Conservation (phyloP, 2,888 invertebrate species). For the Agrochola litura region DNA sequence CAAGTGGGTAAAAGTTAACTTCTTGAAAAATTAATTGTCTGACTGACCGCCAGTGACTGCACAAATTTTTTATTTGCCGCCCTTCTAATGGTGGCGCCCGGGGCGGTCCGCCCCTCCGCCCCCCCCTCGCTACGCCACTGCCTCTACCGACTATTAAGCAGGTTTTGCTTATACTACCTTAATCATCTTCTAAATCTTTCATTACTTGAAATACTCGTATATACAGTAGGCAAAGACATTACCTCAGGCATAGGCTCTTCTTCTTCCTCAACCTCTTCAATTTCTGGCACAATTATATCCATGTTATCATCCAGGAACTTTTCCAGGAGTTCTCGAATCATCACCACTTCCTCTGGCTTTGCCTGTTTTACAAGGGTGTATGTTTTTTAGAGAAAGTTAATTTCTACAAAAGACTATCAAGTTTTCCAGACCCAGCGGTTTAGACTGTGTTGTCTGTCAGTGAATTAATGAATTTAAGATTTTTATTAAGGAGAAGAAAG, state of each 20-base stretch:
- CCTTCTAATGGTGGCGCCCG: no score
- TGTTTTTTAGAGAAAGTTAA: background rate
- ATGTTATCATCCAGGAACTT: constrained; percentile 83
- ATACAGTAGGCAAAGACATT: constrained; percentile 6
- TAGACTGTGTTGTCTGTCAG: no score
- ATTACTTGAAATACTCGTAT: background rate
- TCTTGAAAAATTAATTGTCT: no score
- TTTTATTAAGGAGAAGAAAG: no score
- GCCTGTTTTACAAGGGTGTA: constrained; percentile 71
- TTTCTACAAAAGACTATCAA: background rate
- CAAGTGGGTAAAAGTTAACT: no score
- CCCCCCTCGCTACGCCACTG: no score
- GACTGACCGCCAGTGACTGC: no score
- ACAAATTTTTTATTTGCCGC: no score
- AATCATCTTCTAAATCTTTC: background rate
- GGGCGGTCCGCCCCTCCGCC: no score
- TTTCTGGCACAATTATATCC: constrained; percentile 81
- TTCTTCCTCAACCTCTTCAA: constrained; percentile 84
- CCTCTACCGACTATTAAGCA: background rate
- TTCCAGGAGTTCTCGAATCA: constrained; percentile 79
- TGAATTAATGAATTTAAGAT: no score
- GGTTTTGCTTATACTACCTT: background rate
- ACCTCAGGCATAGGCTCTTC: constrained; percentile 84
- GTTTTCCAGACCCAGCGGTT: no score
- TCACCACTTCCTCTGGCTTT: constrained; percentile 84